Base-by-base conservation (phyloP, 2,113 vertebrate species). In the Numida meleagris region DNA sequence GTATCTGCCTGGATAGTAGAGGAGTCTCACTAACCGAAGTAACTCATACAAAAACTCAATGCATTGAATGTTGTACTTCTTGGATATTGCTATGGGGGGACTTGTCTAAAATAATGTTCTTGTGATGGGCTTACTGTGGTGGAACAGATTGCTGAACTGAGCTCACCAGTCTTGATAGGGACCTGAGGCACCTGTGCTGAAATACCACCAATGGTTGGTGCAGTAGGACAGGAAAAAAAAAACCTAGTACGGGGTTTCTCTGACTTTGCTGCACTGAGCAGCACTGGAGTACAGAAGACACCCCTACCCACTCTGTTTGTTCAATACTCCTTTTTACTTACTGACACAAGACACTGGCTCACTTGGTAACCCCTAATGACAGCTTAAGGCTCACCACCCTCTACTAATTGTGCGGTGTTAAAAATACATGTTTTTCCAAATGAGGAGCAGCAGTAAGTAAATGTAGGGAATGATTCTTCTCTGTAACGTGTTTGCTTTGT, bases 341-440 rank as follows among this genome's bases (percentile, higher is more conserved):
- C 94, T 86, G 85, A 50, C 84, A 72, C 62, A 86, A 80, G 92
- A 85, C 59, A 75, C 82, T 94, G 86, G 95, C 96, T 96, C 79
- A 42, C 90, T 95, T 94, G 96, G 88, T 95, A 96, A 92, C 94
- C 96, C 88, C 95, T 97, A 97, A 97, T 98, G 95, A 97, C 96
- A 98, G 95, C 93, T 87, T 95, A 63, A 82, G 96, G 96, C 73
- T 97, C 96, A 95, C 95, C 50, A 71, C 67, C n/a, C 68, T n/a
- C 40, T 55, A 73, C 93, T 97, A 97, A 97, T 95, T 98, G 90
- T 94, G 95, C 90, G 85, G 66, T 96, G 96, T 95, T 98, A 97
- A 98, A 98, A 98, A 98, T 97, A 97, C 3, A 90, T 57, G 33
- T 81, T 85, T 76, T 50, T 66, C 87, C 33, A 95, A 91, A 93